phyloP scores from a whole-genome alignment of 2,797 vertebrate genomes.

The Prionace glauca region DNA sequence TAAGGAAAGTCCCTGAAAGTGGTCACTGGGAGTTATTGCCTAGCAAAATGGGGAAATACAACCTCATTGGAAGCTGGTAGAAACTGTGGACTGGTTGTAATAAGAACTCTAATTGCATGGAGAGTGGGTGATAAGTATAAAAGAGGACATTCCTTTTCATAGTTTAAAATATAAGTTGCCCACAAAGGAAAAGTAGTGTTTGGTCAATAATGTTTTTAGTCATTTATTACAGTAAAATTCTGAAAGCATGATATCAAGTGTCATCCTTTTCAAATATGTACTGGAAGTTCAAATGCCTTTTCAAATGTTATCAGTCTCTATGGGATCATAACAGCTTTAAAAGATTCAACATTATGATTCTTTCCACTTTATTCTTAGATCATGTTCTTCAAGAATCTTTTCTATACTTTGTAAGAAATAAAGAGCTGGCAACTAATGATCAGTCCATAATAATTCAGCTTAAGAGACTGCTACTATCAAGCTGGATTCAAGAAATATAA shows the following conservation, averaged over 20 bases:
- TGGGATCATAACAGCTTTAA: background rate
- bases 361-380: background rate
- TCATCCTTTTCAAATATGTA: too few relatives aligned
- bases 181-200: background rate
- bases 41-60: background rate
- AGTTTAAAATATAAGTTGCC: background rate
- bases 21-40: background rate
- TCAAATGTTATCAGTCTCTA: too few relatives aligned
- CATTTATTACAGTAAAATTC: too few relatives aligned
- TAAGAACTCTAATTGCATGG: background rate
- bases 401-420: background rate
- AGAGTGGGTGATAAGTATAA: background rate
- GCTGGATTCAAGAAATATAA: too few relatives aligned
- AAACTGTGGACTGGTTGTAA: background rate
- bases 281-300: too few relatives aligned
- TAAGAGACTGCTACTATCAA: too few relatives aligned
- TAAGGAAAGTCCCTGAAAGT: background rate
- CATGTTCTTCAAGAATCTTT: background rate
- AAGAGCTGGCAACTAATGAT: too few relatives aligned
- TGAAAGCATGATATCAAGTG: too few relatives aligned
- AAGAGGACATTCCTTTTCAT: background rate
- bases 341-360: background rate
- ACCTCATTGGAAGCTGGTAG: background rate
- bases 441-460: too few relatives aligned
- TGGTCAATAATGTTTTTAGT: background rate